Percentiles rank a stretch among this genome's conserved stretches.
Conservation (phyloP, 2,888 invertebrate species). For the Eumacrocentrus americanus region DNA sequence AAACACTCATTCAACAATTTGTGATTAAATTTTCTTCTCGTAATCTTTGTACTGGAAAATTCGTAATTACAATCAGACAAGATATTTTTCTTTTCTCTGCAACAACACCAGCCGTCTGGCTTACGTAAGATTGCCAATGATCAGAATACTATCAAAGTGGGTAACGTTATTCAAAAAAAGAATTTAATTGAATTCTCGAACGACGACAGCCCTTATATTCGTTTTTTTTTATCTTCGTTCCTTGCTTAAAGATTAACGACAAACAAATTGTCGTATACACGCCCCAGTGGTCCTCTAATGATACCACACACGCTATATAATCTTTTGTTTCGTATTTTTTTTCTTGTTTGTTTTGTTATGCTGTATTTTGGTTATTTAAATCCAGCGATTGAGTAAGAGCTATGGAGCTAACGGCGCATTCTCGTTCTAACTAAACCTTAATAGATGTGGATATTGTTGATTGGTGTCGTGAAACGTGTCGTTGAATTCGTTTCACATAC, state of each 20-base stretch:
- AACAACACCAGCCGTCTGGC: background rate
- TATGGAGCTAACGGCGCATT: constrained; percentile 43
- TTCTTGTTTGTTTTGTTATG: constrained; percentile 31
- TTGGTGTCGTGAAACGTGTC: constrained; percentile 39
- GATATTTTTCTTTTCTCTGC: background rate
- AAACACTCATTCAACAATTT: constrained; percentile 4
- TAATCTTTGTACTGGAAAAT: constrained; percentile 36
- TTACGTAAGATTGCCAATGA: background rate
- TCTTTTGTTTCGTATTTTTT: background rate
- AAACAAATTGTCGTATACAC: background rate
- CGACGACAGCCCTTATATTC: constrained; percentile 1
- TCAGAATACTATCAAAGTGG: constrained; percentile 7
- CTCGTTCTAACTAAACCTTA: constrained; percentile 54
- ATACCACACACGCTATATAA: background rate
- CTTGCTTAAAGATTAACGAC: background rate
- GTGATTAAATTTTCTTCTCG: constrained; percentile 5
- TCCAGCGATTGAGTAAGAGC: constrained; percentile 42
- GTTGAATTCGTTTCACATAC: constrained; percentile 65
- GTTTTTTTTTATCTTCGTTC: background rate
- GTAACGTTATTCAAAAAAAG: background rate
- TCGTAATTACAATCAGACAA: constrained; percentile 32
- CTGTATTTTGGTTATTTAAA: constrained; percentile 33
- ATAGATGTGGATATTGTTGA: constrained; percentile 56
- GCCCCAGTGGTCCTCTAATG: background rate
- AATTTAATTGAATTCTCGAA: background rate